Percentiles rank a stretch among this genome's conserved stretches.
Conservation (phyloP, 2,797 vertebrate species). For the Percopsis omiscomaycus region DNA sequence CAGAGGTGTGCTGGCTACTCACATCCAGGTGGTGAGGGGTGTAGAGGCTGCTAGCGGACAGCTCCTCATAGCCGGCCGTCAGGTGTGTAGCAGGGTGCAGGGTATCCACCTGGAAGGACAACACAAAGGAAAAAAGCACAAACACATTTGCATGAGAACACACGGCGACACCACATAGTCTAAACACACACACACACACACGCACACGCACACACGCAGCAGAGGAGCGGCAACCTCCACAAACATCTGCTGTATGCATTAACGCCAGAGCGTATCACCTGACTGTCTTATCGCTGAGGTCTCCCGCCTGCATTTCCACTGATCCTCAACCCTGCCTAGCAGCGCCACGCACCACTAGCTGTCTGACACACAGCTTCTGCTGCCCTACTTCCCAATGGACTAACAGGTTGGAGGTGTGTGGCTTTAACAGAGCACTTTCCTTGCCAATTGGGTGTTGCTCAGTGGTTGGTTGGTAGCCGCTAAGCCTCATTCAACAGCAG, state of each 20-base stretch:
- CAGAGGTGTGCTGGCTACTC: slow-evolving; percentile 52
- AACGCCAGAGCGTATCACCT: neutral
- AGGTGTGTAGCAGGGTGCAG: slow-evolving; percentile 90
- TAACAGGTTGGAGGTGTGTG: too few species aligned
- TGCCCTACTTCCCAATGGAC: neutral
- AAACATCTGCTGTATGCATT: slow-evolving; percentile 45
- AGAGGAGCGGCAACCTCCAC: slow-evolving; percentile 33
- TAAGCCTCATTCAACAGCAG: slow-evolving; percentile 32
- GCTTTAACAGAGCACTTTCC: neutral
- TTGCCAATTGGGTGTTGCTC: neutral
- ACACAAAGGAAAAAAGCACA: slow-evolving; percentile 24
- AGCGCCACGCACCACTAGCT: slow-evolving; percentile 9
- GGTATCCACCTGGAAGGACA: slow-evolving; percentile 83
- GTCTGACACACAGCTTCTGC: slow-evolving; percentile 1
- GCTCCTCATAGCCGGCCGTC: slow-evolving; percentile 86
- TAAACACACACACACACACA: slow-evolving; percentile 10
- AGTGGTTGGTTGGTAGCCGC: neutral
- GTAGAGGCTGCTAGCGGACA: slow-evolving; percentile 83
- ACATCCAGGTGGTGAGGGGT: slow-evolving; percentile 84
- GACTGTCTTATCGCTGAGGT: neutral
- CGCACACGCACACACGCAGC: neutral
- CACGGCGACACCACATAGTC: neutral
- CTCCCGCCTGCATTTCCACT: neutral
- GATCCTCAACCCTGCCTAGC: neutral
- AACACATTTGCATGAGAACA: slow-evolving; percentile 5